phyloP scores from a whole-genome alignment of 2,113 vertebrate genomes.

The Climacteris rufus region DNA sequence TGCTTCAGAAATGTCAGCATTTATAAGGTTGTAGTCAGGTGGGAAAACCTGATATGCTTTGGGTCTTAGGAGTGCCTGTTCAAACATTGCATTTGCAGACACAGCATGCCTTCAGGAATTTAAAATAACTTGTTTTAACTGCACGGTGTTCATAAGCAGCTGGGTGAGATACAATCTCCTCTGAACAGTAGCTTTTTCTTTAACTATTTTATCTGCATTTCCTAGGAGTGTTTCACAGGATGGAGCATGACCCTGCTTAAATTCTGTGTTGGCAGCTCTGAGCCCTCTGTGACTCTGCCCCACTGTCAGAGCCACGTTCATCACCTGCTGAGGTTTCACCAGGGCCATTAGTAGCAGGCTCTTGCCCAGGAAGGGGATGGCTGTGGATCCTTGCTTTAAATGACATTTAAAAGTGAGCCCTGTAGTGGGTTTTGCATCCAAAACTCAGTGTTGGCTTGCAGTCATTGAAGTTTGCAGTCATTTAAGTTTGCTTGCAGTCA shows the following conservation, averaged over 20 bases:
- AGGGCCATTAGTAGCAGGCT: background rate
- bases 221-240: background rate
- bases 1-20: background rate
- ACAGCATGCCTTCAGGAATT: background rate
- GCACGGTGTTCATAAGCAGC: background rate
- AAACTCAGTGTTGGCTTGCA: background rate
- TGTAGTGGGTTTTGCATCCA: background rate
- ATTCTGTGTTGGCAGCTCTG: background rate
- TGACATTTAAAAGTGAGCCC: background rate
- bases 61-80: background rate
- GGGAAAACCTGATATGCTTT: background rate
- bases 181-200: background rate
- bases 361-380: background rate
- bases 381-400: background rate
- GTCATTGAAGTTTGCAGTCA: background rate
- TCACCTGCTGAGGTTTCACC: background rate
- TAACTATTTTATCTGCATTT: background rate
- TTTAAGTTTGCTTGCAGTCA: background rate
- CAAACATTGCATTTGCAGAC: background rate
- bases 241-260: accelerated
- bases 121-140: background rate
- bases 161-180: background rate
- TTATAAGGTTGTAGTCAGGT: background rate
- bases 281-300: background rate
- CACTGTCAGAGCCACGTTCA: background rate